Evolutionary conservation across 2,797 vertebrate species (phyloP), one percentile per base, ranked within the genome.

Genomic region (Tenualosa thibaudeaui): DNA sequence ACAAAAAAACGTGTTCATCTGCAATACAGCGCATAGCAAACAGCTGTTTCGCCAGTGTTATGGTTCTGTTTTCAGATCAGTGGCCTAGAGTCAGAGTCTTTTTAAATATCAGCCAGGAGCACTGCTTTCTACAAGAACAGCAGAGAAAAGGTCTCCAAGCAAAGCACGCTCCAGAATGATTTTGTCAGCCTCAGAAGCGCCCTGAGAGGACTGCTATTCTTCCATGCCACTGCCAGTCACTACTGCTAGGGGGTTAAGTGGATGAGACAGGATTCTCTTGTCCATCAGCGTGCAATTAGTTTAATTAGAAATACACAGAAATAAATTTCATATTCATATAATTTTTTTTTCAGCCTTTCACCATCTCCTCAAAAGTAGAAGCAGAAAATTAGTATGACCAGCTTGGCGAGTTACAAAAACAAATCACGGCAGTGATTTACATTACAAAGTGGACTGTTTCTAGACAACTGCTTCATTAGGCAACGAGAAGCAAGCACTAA

Each of bases 391-490:
- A 90, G 92, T 90, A 90, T 86, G 89, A 90, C 83, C 88, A 89
- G 86, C 84, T 87, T 49, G 46, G 86, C 90, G 91, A 91, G 89
- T 90, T 84, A 86, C 88, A 89, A 90, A 91, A 92, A 93, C 87
- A 92, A 91, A 93, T 92, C 88, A 91, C 83, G 86, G 87, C 53
- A 83, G 92, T 91, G 92, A 96, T 96, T 96, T 96, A 95, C 94
- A 96, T 96, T 94, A 97, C 94, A 96, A 96, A 96, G 95, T 92
- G 92, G 91, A 92, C 91, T 91, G 93, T 92, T 93, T 93, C 93
- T 93, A 95, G 94, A 96, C 95, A 95, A 96, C 94, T 95, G 94
- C 95, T 96, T 98, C 96, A 97, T 98, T 97, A 97, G 96, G 93
- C 92, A 91, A 96, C 87, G 93, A 96, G 94, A 96, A 94, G 95